phyloP scores from a whole-genome alignment of 2,113 vertebrate species.

The Seriola quinqueradiata region DNA sequence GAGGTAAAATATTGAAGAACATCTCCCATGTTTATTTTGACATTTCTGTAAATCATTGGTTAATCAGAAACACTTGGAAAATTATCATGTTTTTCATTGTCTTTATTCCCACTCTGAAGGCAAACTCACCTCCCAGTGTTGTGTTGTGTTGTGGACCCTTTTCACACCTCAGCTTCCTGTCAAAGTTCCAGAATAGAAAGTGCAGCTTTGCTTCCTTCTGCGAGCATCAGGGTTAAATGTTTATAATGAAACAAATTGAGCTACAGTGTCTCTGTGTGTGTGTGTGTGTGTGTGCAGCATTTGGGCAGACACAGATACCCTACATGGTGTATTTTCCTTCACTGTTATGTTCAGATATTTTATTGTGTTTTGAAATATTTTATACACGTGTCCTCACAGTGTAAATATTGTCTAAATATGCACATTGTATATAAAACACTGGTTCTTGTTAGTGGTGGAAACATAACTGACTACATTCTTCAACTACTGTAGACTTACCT shows the following conservation, averaged over 20 bases:
- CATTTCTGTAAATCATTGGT: not conserved
- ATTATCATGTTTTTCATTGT: not conserved
- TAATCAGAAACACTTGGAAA: not conserved
- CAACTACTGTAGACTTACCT: too few relatives aligned
- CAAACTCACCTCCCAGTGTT: not conserved
- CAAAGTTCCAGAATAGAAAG: constrained; percentile 23
- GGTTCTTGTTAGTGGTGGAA: too few relatives aligned
- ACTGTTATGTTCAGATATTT: not conserved
- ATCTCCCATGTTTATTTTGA: not conserved
- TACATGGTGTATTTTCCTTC: not conserved
- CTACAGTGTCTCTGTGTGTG: not conserved
- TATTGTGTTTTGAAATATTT: too few relatives aligned
- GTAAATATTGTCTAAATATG: too few relatives aligned
- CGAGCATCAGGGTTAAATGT: not conserved
- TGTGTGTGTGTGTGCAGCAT: too few relatives aligned
- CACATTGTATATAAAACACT: too few relatives aligned
- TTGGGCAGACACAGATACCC: not conserved
- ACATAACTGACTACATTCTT: too few relatives aligned
- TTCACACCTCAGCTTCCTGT: constrained; percentile 39
- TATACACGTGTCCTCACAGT: too few relatives aligned
- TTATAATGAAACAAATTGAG: not conserved
- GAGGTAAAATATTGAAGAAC: constrained; percentile 5
- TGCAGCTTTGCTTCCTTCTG: constrained; percentile 21
- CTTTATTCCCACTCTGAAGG: not conserved
- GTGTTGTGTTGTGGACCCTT: constrained; percentile 8